Conservation (phyloP, 2,888 invertebrate genomes). For the Andrena bicolor region DNA sequence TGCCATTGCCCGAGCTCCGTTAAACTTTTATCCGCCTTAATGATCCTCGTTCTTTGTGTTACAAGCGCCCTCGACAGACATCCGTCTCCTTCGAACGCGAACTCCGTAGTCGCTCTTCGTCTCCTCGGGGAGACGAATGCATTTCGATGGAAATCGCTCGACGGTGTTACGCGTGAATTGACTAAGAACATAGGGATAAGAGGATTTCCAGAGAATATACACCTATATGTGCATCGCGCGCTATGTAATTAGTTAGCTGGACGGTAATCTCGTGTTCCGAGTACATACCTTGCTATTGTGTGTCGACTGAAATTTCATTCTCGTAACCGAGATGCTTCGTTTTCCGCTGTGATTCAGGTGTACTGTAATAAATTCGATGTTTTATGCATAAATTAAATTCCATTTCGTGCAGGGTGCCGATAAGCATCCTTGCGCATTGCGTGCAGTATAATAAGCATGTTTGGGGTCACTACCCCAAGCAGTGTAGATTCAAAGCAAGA, state of each 20-base stretch:
- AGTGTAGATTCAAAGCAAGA: background rate
- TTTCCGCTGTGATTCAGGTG: background rate
- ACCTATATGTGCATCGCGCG: slow-evolving; percentile 3
- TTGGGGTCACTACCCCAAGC: slow-evolving; percentile 1
- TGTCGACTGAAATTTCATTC: slow-evolving; percentile 20
- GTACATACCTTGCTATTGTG: slow-evolving; percentile 5
- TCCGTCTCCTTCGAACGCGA: slow-evolving; percentile 13
- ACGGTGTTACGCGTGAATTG: slow-evolving; percentile 17
- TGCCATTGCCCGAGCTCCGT: background rate
- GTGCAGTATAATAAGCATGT: background rate
- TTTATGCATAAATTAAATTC: background rate
- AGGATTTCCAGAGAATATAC: background rate
- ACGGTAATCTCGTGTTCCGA: no score
- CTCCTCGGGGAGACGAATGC: background rate
- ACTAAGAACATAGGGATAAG: slow-evolving; percentile 18
- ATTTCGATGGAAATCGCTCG: background rate
- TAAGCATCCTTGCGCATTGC: slow-evolving; percentile 16
- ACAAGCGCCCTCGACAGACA: background rate
- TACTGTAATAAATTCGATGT: slow-evolving; percentile 1
- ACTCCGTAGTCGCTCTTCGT: background rate
- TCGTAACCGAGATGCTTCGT: background rate
- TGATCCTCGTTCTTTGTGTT: slow-evolving; percentile 4
- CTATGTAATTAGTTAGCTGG: slow-evolving; percentile 29
- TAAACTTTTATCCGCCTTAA: slow-evolving; percentile 51
- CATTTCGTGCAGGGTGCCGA: background rate